Conservation (phyloP, 2,888 invertebrate species). For the Carterocephalus palaemon region DNA sequence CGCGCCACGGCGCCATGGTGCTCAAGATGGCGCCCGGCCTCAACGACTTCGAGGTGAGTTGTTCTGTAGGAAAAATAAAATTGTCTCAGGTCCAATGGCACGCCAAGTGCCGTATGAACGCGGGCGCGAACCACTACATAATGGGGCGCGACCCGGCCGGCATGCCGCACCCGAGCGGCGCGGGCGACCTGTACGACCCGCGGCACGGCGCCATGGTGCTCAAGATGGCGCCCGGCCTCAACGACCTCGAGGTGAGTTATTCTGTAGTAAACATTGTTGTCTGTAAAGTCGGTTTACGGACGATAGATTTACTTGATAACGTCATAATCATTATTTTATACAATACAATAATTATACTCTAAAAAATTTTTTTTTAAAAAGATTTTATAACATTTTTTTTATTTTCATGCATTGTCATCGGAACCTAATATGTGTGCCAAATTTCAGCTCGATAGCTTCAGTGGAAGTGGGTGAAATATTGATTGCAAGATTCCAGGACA, state of each 20-base stretch:
- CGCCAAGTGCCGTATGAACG: conserved; percentile 94
- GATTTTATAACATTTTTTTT: too few relatives aligned
- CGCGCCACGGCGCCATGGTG: conserved; percentile 94
- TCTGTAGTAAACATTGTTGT: not conserved
- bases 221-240: conserved; percentile 95
- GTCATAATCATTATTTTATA: too few relatives aligned
- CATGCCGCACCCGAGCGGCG: conserved; percentile 92
- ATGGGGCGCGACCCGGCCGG: conserved; percentile 99
- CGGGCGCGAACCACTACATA: conserved; percentile 99
- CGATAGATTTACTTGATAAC: too few relatives aligned
- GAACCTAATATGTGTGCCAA: too few relatives aligned
- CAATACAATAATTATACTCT: too few relatives aligned
- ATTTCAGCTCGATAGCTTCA: too few relatives aligned
- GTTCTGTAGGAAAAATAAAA: too few relatives aligned
- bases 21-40: conserved; percentile 97
- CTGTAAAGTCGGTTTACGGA: too few relatives aligned
- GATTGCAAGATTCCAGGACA: too few relatives aligned
- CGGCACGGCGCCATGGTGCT: conserved; percentile 95
- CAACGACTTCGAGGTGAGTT: conserved; percentile 85
- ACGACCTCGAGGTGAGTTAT: conserved; percentile 84
- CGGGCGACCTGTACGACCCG: conserved; percentile 94
- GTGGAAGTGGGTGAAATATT: too few relatives aligned
- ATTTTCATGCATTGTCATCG: too few relatives aligned
- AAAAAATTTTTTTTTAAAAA: too few relatives aligned
- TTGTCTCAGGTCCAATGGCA: conserved; percentile 90